A percentile compares a stretch with the other conserved stretches of the same genome.
phyloP scores from a whole-genome alignment of 2,888 invertebrate genomes.

The Atethmia centrago region DNA sequence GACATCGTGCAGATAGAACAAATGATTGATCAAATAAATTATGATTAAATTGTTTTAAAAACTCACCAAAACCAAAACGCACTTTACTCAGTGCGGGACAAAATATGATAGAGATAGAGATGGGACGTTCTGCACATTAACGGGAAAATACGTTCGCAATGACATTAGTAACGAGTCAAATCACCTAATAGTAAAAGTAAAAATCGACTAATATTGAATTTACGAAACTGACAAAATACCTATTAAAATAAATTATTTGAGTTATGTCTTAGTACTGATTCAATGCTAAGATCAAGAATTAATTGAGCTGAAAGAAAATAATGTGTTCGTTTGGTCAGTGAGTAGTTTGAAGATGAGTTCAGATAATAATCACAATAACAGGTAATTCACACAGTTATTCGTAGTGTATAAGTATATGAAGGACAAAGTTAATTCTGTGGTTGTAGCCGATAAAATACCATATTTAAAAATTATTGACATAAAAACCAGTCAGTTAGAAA shows the following conservation, averaged over 20 bases:
- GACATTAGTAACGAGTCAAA: not conserved
- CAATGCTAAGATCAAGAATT: not conserved
- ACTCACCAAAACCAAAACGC: conserved; percentile 85
- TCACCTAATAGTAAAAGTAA: not conserved
- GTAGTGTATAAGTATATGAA: too few relatives aligned
- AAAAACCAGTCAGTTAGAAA: too few relatives aligned
- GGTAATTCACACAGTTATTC: too few relatives aligned
- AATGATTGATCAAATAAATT: conserved; percentile 70
- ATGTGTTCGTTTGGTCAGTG: too few relatives aligned
- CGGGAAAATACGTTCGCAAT: not conserved
- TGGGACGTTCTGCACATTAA: conserved; percentile 45
- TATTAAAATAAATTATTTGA: not conserved
- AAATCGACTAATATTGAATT: conserved; percentile 9
- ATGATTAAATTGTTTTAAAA: conserved; percentile 64
- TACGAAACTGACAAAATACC: not conserved
- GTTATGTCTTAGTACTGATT: not conserved
- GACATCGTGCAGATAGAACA: conserved; percentile 18
- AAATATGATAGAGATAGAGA: conserved; percentile 74
- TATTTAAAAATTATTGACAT: too few relatives aligned
- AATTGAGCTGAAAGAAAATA: too few relatives aligned
- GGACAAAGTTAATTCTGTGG: too few relatives aligned
- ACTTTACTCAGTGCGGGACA: conserved; percentile 83
- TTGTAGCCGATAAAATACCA: too few relatives aligned
- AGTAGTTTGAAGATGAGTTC: too few relatives aligned
- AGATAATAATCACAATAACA: too few relatives aligned